A percentile compares a stretch with the other conserved stretches of the same genome.
Evolutionary conservation across 2,888 invertebrate species (phyloP).

Genomic region (Cybosia mesomella): DNA sequence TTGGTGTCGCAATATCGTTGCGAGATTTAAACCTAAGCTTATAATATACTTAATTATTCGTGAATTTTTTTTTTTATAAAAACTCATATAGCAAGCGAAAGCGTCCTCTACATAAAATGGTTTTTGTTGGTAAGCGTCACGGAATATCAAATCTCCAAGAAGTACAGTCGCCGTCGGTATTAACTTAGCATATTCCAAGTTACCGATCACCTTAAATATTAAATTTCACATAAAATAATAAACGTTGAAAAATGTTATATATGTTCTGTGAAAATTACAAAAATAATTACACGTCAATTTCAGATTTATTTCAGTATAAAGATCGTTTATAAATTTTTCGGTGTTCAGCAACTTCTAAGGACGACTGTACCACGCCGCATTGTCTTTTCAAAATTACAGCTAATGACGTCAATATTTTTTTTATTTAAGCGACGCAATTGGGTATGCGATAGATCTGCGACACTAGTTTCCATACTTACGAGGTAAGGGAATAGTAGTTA

Average conservation of each 20-base stretch:
- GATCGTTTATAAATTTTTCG: neutral
- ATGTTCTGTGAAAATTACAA: neutral
- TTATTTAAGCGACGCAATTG: neutral
- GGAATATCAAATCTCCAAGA: neutral
- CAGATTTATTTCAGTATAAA: neutral
- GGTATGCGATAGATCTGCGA: neutral
- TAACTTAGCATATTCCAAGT: neutral
- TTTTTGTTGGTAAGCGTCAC: slow-evolving; percentile 11
- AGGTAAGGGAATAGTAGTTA: neutral
- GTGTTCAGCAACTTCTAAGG: neutral
- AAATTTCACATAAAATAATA: too few relatives aligned
- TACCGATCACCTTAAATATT: too few relatives aligned
- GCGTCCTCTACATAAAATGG: slow-evolving; percentile 18
- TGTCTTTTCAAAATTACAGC: neutral
- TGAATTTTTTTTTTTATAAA: slow-evolving; percentile 32
- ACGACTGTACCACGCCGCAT: neutral
- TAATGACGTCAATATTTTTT: neutral
- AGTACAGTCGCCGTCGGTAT: neutral
- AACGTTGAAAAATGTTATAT: neutral
- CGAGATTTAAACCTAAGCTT: slow-evolving; percentile 24
- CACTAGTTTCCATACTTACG: neutral
- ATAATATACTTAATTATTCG: slow-evolving; percentile 35
- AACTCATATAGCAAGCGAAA: slow-evolving; percentile 37
- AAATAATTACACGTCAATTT: neutral
- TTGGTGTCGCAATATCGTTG: slow-evolving; percentile 28